phyloP scores from a whole-genome alignment of 2,113 vertebrate genomes.

The Abramis brama region DNA sequence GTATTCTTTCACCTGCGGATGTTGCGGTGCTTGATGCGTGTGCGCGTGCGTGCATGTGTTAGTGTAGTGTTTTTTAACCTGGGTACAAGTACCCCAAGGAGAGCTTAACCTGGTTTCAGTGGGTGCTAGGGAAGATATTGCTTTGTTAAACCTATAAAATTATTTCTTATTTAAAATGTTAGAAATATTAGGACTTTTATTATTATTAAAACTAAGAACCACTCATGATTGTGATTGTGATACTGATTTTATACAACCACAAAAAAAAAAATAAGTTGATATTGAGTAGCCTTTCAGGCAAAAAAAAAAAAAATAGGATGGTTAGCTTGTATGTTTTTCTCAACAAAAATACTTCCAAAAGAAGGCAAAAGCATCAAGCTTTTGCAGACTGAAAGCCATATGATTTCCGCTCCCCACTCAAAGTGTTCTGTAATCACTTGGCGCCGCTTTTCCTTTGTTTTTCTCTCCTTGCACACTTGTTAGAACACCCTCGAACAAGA shows the following conservation, averaged over 20 bases:
- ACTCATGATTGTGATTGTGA: neutral
- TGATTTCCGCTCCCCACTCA: neutral
- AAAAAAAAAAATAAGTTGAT: neutral
- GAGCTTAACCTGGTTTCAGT: neutral
- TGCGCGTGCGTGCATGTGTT: neutral
- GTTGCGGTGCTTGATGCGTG: neutral
- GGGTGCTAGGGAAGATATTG: neutral
- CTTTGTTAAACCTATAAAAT: neutral
- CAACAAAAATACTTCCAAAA: neutral
- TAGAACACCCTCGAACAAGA: neutral
- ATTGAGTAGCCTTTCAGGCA: neutral
- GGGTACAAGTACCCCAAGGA: neutral
- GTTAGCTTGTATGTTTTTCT: neutral
- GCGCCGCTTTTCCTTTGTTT: neutral
- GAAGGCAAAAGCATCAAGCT: neutral
- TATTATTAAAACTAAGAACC: no score
- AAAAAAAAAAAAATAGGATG: neutral
- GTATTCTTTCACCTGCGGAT: constrained; percentile 14
- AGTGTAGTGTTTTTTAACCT: neutral
- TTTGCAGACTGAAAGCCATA: neutral
- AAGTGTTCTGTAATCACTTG: neutral
- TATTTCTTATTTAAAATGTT: neutral
- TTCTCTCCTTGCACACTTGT: neutral
- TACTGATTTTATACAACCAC: neutral
- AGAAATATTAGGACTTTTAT: neutral